Evolutionary conservation across 2,888 invertebrate genomes (phyloP).

Genomic region (Patella caerulea): DNA sequence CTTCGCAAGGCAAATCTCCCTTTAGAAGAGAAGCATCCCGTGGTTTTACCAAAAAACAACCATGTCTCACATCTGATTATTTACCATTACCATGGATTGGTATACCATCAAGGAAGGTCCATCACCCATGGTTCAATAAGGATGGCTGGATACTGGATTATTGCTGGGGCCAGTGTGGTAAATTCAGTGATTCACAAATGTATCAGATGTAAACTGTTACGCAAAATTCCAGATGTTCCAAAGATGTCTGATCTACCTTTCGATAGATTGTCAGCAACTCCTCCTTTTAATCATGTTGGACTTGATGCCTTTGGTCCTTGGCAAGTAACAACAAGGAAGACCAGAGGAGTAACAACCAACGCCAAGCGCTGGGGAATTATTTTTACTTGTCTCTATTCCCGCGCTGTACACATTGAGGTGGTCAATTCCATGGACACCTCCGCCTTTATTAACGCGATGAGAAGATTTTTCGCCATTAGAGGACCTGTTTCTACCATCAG

Average conservation of each 20-base stretch:
- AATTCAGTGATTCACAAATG: background rate
- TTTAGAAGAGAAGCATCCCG: slow-evolving; percentile 4
- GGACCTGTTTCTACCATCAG: slow-evolving; percentile 4
- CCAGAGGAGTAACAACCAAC: slow-evolving; percentile 1
- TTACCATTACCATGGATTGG: background rate
- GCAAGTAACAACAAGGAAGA: slow-evolving; percentile 7
- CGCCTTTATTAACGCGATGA: slow-evolving; percentile 15
- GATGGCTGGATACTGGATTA: background rate
- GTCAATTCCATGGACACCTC: slow-evolving; percentile 14
- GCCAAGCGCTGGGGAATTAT: slow-evolving; percentile 19
- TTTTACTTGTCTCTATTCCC: slow-evolving; percentile 17
- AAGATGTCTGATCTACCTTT: slow-evolving; percentile 3
- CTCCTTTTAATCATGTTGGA: slow-evolving; percentile 24
- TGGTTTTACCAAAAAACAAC: background rate
- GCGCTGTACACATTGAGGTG: slow-evolving; percentile 24
- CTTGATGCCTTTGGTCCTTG: slow-evolving; percentile 26
- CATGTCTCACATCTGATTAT: slow-evolving; percentile 9
- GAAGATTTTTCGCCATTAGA: slow-evolving; percentile 13
- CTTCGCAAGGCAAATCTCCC: background rate
- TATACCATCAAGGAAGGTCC: slow-evolving; percentile 9
- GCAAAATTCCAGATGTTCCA: background rate
- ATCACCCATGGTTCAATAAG: slow-evolving; percentile 3
- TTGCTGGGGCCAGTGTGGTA: no score
- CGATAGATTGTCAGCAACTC: background rate
- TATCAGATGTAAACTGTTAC: slow-evolving; percentile 4